Evolutionary conservation across 2,797 vertebrate species (phyloP).

Genomic region (Rhynchonycteris naso): DNA sequence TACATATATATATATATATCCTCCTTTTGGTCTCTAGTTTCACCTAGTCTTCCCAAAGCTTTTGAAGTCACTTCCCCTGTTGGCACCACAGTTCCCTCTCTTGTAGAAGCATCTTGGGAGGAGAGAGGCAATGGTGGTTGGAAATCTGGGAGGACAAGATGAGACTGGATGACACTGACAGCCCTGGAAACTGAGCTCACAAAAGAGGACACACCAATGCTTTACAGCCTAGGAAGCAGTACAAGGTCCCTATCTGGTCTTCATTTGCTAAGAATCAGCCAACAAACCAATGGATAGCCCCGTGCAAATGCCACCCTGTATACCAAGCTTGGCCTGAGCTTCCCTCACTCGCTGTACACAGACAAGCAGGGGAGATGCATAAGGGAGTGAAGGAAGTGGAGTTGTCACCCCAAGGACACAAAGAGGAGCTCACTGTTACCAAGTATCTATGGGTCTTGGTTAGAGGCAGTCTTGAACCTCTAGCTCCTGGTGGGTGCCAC

Average conservation of each 20-base stretch:
- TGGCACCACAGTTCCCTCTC: accelerated
- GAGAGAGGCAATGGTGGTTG: neutral
- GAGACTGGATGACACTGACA: no score
- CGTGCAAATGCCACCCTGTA: neutral
- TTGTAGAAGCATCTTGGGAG: no score
- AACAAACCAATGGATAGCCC: neutral
- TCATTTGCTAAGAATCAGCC: neutral
- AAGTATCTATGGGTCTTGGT: constrained; percentile 13
- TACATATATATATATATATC: no score
- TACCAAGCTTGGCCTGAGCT: neutral
- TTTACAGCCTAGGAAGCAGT: neutral
- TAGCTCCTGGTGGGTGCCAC: neutral
- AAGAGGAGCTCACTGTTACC: constrained; percentile 7
- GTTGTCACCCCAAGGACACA: neutral
- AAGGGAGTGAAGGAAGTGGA: neutral
- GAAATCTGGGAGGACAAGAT: neutral
- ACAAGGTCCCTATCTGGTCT: no score
- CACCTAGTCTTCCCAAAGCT: neutral
- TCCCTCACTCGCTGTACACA: neutral
- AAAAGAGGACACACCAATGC: neutral
- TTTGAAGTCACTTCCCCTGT: no score
- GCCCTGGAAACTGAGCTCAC: no score
- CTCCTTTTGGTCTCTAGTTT: neutral
- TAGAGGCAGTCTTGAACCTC: constrained; percentile 37
- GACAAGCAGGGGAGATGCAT: neutral